These are phyloP conservation scores for Nasonia longicornis DNA, from an alignment of 1,140 invertebrate species.

Conservation along the genomic window DNA sequence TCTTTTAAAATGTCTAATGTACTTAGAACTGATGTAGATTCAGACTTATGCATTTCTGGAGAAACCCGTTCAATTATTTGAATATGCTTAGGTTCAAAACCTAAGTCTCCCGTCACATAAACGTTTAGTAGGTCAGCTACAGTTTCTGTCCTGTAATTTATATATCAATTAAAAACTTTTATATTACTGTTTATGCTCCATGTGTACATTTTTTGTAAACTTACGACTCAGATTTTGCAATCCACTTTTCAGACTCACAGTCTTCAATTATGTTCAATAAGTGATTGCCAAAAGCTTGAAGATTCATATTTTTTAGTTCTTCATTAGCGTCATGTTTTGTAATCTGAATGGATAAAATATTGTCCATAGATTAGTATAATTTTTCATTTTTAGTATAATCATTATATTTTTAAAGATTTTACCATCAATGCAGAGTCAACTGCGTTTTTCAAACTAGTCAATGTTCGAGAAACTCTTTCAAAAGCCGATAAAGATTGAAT, in stretches of 20 bases:
- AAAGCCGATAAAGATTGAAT: slow-evolving; percentile 39
- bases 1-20: slow-evolving; percentile 8
- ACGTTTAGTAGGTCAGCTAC: slow-evolving; percentile 32
- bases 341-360: not conserved
- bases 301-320: slow-evolving; percentile 7
- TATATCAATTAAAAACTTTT: slow-evolving; percentile 16
- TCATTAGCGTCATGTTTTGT: not conserved
- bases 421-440: slow-evolving; percentile 54
- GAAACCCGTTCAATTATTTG: slow-evolving; percentile 20
- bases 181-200: not conserved
- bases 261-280: slow-evolving; percentile 32
- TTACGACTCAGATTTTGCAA: slow-evolving; percentile 27
- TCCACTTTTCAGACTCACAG: not conserved
- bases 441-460: slow-evolving; percentile 54
- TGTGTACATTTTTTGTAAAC: slow-evolving; percentile 8
- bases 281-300: not conserved
- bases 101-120: slow-evolving; percentile 46
- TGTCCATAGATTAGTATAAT: not conserved
- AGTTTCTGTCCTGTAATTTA: slow-evolving; percentile 47
- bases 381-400: not conserved
- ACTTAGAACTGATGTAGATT: not conserved
- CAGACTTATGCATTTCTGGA: not conserved
- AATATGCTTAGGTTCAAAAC: slow-evolving; percentile 46
- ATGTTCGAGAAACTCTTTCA: slow-evolving; percentile 39
- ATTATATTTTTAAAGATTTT: slow-evolving; percentile 21